phyloP scores from a whole-genome alignment of 2,888 invertebrate genomes.

The Spisula solida region DNA sequence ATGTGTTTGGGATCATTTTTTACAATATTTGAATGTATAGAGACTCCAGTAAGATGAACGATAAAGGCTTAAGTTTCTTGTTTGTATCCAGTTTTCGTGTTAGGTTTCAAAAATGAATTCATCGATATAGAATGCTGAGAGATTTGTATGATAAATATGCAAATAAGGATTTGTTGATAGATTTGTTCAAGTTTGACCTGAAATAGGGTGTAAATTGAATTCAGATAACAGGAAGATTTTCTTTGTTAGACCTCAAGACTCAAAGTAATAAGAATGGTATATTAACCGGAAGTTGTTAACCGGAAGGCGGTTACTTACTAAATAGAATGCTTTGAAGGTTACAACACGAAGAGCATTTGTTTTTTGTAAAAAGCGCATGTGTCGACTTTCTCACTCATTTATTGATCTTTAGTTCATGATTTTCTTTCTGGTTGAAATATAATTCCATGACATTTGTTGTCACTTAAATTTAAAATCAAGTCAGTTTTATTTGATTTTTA shows the following conservation, averaged over 20 bases:
- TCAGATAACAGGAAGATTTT: background rate
- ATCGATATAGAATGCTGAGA: constrained; percentile 42
- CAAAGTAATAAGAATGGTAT: background rate
- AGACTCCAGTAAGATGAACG: constrained; percentile 24
- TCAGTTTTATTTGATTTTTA: constrained; percentile 23
- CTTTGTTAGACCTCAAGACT: background rate
- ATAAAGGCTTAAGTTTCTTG: constrained; percentile 32
- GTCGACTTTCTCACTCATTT: background rate
- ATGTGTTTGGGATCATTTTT: background rate
- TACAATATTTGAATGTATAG: constrained; percentile 2
- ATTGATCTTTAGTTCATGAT: background rate
- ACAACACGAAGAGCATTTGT: background rate
- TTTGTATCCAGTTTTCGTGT: constrained; percentile 38
- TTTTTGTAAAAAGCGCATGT: background rate
- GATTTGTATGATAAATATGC: constrained; percentile 50
- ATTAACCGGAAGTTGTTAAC: background rate
- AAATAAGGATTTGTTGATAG: constrained; percentile 41
- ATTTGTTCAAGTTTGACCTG: constrained; percentile 44
- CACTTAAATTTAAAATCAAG: constrained; percentile 18
- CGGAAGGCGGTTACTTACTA: background rate
- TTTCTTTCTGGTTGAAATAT: background rate
- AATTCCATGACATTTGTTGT: constrained; percentile 12
- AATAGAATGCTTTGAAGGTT: background rate
- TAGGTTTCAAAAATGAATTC: constrained; percentile 51
- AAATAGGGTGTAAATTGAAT: constrained; percentile 17